Evolutionary conservation across 2,888 invertebrate species (phyloP), one percentile per base, ranked within the genome.

Genomic region (Pedicia rivosa): DNA sequence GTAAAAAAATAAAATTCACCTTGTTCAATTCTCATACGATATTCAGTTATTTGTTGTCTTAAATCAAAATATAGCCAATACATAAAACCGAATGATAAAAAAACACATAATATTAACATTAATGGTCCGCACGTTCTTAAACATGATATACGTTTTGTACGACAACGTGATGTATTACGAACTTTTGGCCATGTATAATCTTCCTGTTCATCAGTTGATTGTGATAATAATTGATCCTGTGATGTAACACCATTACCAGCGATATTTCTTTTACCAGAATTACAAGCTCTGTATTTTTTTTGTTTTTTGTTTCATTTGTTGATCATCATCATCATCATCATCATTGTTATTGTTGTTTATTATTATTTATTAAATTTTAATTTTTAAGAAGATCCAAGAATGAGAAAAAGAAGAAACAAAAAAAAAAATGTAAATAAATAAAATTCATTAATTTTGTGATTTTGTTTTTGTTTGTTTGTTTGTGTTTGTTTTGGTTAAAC

Each of bases 141-240:
- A 38, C 50, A 50, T 35, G 54, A 40, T 42, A 50, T 51, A 42
- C 55, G 56, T 41, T 52, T 51, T 39, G 50, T 48, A 40, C 50
- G 52, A 40, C 50, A 52, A 40, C 57, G 51, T 40, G 49, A 50
- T 27, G 51, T 45, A 36, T 47, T 48, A 41, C 47, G 48, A 24
- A 46, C 45, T 48, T 49, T 49, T 27, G 48, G 49, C 58, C 56
- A 58, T 43, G 49, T 49, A 42, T 65, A 64, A 48, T 67, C 68
- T 42, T 69, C 69, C 44, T 67, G 65, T 47, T 70, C 71, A 53
- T 70, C 59, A 61, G 75, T 66, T 46, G 70, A 69, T 63, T 75
- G 53, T 30, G 75, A 74, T 41, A 77, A 65, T 34, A 78, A 68
- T 49, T 72, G 64, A 46, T 78, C 68, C 54, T 75, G 62, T 38